Evolutionary conservation across 2,113 vertebrate genomes (phyloP), one percentile per base, ranked within the genome.

Genomic region (Alosa alosa): DNA sequence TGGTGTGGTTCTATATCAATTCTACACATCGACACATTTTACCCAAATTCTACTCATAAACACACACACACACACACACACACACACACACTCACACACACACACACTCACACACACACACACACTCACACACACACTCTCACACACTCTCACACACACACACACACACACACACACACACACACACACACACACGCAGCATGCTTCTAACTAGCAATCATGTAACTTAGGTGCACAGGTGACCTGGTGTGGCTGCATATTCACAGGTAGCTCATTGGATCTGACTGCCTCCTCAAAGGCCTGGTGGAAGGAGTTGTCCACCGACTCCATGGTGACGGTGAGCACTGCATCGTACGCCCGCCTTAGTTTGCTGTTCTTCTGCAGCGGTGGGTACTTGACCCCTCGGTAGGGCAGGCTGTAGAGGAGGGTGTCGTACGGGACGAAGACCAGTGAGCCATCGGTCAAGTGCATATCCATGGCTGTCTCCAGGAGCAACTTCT

Each of bases 331-430:
- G 8, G 95, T 96, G 87, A 96, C 82, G 17, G 95, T 96, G 39
- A 96, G 88, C 84, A 96, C 93, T 0, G 95, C 91, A 13, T 96
- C 94, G n/a, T 96, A 96, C 81, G 96, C 96, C n/a, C 92, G 87
- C 45, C 91, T 89, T n/a, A 96, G 91, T 86, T 96, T 96, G 83
- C 90, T 86, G 87, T 94, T 96, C 85, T 47, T 88, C 64, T 86
- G 90, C 84, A 96, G 89, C 3, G 91, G 87, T 0, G 92, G 91
- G 88, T 94, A 93, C 88, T 86, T 90, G 0, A 91, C 87, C 6
- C 95, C 93, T 36, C 84, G 85, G 88, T 95, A 92, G 5, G 96
- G 95, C 25, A 96, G 92, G 86, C 95, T 96, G 92, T 95, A 96
- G 85, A 96, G 93, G n/a, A 96, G 87, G 0, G 95, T 90, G 87